Base-by-base conservation (phyloP, 1,140 invertebrate species). In the Drosophila varians region DNA sequence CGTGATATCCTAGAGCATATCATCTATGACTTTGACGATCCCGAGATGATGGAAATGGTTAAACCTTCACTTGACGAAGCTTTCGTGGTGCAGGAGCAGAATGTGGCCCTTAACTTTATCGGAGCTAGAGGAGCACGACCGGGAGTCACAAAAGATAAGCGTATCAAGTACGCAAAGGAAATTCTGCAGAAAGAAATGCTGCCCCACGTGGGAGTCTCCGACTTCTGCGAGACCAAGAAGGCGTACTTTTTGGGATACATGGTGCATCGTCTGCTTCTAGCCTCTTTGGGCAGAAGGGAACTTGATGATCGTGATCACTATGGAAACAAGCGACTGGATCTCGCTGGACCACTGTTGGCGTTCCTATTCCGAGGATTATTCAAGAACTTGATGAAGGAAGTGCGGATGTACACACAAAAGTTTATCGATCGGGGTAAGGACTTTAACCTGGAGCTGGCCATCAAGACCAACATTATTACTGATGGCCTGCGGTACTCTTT, bases 31-130 rank as follows among this genome's bases (percentile, higher is more conserved):
- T 99, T 99, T 93, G 97, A 99, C 92, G 98, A 99, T 92, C 98
- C 97, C 19, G 98, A 99, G 93, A 99, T 99, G 98, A 99, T 99
- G 98, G 99, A 99, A 94, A 99, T 99, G 98, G 98, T 97, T 0
- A 99, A 99, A 92, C 99, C 99, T 3, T 99, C 98, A 0, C 92
- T 99, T 42, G 99, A 99, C 92, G 99, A 99, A 93, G 99, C 99
- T 43, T 99, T 99, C 92, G 99, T 99, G 0, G 98, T 99, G 86
- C 98, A 99, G 93, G 98, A 99, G 92, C 98, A 99, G 91, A 98
- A 98, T 93, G 97, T 99, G 3, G 99, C 99, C 11, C 92, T 99
- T 9, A 99, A 99, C 92, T 99, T 99, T 75, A 99, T 99, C 89
- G 99, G 99, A 68, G 94, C 97, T 3, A 94, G 99, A 92, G 99